Evolutionary conservation across 2,113 vertebrate genomes (phyloP).

Genomic region (Cottus gobio): DNA sequence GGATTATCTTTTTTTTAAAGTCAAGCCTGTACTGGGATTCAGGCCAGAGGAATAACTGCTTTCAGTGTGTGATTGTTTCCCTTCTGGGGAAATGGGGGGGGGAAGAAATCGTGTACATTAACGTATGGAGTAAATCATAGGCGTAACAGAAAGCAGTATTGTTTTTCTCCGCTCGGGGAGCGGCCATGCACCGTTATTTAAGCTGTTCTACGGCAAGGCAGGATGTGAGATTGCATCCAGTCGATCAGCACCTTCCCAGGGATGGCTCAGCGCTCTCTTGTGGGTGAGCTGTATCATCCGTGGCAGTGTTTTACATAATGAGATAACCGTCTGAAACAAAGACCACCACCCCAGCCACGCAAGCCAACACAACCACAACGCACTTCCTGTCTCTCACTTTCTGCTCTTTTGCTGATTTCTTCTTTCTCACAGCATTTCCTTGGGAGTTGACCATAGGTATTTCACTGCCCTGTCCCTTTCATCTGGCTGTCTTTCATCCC

Average conservation of each 20-base stretch:
- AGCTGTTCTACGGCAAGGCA: constrained; percentile 22
- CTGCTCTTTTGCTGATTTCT: constrained; percentile 77
- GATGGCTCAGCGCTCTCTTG: neutral
- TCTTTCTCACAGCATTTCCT: constrained; percentile 88
- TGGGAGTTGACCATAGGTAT: constrained; percentile 94
- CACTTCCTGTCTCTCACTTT: constrained; percentile 82
- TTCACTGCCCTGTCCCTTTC: constrained; percentile 76
- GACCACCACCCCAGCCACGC: constrained; percentile 48
- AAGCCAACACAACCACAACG: constrained; percentile 53
- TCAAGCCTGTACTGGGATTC: constrained; percentile 54
- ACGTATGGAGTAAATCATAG: constrained; percentile 50
- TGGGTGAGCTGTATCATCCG: constrained; percentile 10
- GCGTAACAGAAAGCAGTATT: constrained; percentile 40
- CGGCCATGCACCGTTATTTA: constrained; percentile 20
- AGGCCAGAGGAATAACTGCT: constrained; percentile 67
- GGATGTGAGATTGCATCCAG: constrained; percentile 13
- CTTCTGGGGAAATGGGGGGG: constrained; percentile 24
- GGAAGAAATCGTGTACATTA: constrained; percentile 38
- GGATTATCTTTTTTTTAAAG: constrained; percentile 60
- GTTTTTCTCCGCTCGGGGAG: constrained; percentile 39
- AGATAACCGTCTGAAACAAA: constrained; percentile 40
- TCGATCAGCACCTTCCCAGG: constrained; percentile 14
- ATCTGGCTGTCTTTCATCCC: constrained; percentile 48
- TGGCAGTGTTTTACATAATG: constrained; percentile 21
- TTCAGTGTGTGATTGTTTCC: constrained; percentile 64